phyloP scores from a whole-genome alignment of 2,888 invertebrate genomes.

The Lasioglossum zephyrum region DNA sequence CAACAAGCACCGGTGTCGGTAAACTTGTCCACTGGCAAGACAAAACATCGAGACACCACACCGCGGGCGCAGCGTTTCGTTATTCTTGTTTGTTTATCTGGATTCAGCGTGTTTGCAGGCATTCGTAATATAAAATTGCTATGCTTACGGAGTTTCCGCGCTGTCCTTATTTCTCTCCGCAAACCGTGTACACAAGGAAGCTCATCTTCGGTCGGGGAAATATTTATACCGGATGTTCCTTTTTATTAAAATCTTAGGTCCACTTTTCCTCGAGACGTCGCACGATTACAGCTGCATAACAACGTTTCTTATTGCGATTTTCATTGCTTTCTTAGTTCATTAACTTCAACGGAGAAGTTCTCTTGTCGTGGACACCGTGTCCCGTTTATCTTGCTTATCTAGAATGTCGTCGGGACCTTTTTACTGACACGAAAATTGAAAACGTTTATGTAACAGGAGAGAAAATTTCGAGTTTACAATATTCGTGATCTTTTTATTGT shows the following conservation, averaged over 20 bases:
- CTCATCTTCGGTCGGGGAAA: not conserved
- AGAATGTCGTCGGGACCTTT: not conserved
- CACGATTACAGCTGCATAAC: not conserved
- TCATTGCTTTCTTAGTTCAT: not conserved
- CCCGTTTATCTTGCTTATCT: not conserved
- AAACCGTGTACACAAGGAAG: not conserved
- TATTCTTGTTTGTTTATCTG: conserved; percentile 35
- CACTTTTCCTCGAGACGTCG: not conserved
- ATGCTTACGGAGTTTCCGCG: not conserved
- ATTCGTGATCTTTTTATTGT: not conserved
- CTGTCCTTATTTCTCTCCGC: not conserved
- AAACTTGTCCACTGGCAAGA: conserved; percentile 1
- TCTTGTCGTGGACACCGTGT: not conserved
- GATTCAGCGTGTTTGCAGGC: not conserved
- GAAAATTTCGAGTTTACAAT: not conserved
- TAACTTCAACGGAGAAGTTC: not conserved
- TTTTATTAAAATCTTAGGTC: conserved; percentile 41
- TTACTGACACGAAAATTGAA: not conserved
- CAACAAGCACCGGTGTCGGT: not conserved
- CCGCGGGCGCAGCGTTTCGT: not conserved
- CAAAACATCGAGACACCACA: not conserved
- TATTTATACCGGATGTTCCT: not conserved
- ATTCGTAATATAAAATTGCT: conserved; percentile 24
- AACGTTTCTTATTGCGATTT: not conserved
- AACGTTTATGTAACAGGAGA: not conserved